Percentiles rank a stretch among this genome's conserved stretches.
Conservation (phyloP, 2,113 vertebrate species). For the Dendrocopos noguchii region DNA sequence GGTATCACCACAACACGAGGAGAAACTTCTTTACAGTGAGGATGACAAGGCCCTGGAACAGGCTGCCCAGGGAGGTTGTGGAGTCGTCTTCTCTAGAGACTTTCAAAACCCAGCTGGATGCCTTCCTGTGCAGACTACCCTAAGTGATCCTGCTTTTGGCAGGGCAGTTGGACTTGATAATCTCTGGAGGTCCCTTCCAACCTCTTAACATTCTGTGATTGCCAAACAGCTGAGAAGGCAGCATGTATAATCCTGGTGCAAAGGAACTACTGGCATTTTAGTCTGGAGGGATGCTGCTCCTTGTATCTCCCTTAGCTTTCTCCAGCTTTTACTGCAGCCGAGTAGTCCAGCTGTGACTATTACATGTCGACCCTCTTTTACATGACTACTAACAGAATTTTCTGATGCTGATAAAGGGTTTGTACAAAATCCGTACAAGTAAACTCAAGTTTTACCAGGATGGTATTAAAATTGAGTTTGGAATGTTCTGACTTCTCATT, state of each 20-base stretch:
- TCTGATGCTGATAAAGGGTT: not conserved
- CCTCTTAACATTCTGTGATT: too few relatives aligned
- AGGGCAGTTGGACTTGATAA: too few relatives aligned
- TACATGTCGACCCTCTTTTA: accelerated
- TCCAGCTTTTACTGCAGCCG: not conserved
- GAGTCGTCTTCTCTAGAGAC: too few relatives aligned
- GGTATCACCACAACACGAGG: too few relatives aligned
- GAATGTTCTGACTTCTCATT: not conserved
- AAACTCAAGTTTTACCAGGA: not conserved
- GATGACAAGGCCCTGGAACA: too few relatives aligned
- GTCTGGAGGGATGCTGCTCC: not conserved
- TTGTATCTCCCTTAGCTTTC: too few relatives aligned
- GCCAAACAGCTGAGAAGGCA: accelerated
- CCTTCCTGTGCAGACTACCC: too few relatives aligned
- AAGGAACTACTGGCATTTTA: not conserved
- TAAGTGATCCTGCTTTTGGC: too few relatives aligned
- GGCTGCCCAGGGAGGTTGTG: too few relatives aligned
- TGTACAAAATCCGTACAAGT: not conserved
- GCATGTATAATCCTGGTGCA: not conserved
- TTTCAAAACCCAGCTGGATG: too few relatives aligned
- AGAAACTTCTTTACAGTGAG: too few relatives aligned
- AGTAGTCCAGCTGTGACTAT: not conserved
- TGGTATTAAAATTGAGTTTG: not conserved
- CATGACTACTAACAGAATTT: not conserved
- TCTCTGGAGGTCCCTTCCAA: too few relatives aligned